phyloP scores from a whole-genome alignment of 2,113 vertebrate genomes.

The Nerophis ophidion region DNA sequence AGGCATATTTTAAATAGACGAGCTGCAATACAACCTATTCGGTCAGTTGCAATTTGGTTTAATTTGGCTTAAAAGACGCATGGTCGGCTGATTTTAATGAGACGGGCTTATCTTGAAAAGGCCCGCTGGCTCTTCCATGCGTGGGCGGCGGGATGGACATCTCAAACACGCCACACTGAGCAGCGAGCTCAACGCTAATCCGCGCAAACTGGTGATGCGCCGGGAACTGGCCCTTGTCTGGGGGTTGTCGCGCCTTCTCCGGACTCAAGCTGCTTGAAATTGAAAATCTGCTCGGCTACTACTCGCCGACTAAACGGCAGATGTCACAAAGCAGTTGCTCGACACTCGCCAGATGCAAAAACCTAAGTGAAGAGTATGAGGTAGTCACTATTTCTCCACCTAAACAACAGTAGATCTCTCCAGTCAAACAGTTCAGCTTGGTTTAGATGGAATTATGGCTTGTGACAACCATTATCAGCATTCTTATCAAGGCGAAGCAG shows the following conservation, averaged over 20 bases:
- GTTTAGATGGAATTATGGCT: constrained; percentile 58
- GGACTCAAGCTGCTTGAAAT: constrained; percentile 49
- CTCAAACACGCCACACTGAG: constrained; percentile 41
- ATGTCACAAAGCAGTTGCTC: constrained; percentile 27
- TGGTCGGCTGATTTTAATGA: constrained; percentile 45
- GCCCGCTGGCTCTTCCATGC: constrained; percentile 31
- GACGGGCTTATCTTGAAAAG: constrained; percentile 49
- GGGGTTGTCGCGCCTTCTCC: constrained; percentile 34
- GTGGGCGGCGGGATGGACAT: constrained; percentile 28
- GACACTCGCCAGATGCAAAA: constrained; percentile 55
- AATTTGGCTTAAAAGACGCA: constrained; percentile 35
- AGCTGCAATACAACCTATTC: constrained; percentile 26
- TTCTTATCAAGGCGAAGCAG: constrained; percentile 55
- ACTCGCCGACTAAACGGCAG: constrained; percentile 31
- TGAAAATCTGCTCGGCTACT: constrained; percentile 36
- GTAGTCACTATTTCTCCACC: constrained; percentile 67
- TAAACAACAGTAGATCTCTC: constrained; percentile 60
- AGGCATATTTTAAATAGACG: constrained; percentile 46
- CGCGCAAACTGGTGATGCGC: constrained; percentile 31
- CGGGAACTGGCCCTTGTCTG: constrained; percentile 44
- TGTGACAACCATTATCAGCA: constrained; percentile 50
- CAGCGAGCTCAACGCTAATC: constrained; percentile 40
- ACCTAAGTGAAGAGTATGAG: constrained; percentile 64
- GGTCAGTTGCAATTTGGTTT: constrained; percentile 30
- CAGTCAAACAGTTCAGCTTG: constrained; percentile 59